Evolutionary conservation across 2,113 vertebrate species (phyloP), one percentile per base, ranked within the genome.

Genomic region (Lota lota): DNA sequence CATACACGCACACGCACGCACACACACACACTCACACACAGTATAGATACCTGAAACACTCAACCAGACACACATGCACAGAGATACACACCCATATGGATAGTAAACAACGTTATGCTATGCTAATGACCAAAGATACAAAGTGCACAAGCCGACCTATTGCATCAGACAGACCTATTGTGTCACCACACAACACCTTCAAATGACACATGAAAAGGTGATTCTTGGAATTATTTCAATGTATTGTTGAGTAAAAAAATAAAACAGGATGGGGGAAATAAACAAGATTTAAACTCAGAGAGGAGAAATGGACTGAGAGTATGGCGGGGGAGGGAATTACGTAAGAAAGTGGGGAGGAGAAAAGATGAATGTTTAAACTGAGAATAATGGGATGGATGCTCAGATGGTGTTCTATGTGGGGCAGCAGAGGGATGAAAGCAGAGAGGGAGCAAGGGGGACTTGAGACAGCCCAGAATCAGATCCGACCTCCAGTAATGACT

Each of bases 1-100:
- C 15, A 64, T 14, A 8, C 16, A 24, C 20, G 2, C 21, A 51
- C 28, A 15, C 50, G 10, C 16, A 4, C 51, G 1, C 50, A 54
- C 16, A 47, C 18, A 64, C 54, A 54, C 50, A 62, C 59, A 71
- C 62, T 60, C 65, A 63, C 19, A 72, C 64, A 65, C 18, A 75
- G 28, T 33, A 33, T 33, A 33, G 28, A 33, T 33, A 4, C 28
- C 28, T 33, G 28, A 4, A 4, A 33, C 28, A 33, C 4, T 3
- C 67, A 28, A 18, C 24, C 22, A 69, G 59, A 69, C 47, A 69
- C 21, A 16, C 20, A 68, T 24, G 36, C 22, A 28, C 8, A 67
- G n/a, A 5, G 68, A 59, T 21, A 8, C 1, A 56, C 53, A 18
- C 2, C n/a, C 53, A 18, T 56, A 18, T 18, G 53, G 53, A 33